Base-by-base conservation (phyloP, 2,797 vertebrate genomes). In the Bradypus variegatus region DNA sequence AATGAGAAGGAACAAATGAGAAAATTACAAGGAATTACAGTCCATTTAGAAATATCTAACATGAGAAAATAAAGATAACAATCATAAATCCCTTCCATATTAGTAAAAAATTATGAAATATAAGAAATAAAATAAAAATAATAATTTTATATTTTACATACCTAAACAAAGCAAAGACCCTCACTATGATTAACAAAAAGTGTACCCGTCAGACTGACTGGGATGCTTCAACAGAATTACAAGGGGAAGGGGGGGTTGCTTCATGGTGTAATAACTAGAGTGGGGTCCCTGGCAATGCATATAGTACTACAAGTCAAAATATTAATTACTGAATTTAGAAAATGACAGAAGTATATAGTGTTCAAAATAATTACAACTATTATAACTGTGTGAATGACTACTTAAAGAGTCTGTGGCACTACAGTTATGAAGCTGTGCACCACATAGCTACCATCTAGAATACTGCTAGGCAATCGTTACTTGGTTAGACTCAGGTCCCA, bases 71-170 rank as follows among this genome's bases (percentile, higher is more conserved):
- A 69, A 92, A 82, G 36, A 45, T 19, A 75, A 70, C 21, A 69
- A 72, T 69, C 19, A 93, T 25, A 92, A 4, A 89, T 25, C 75
- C 2, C 29, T 86, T 91, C n/a, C 60, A 48, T 8, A 77, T 75
- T 38, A 93, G 77, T 19, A 86, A 36, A 76, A 80, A 92, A 69
- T 83, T 62, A 1, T 21, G 5, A 79, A 8, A 4, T 88, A 72
- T 6, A 89, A 31, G 38, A 91, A 87, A 82, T 79, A 82, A 91
- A 91, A 45, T 90, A 31, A 92, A 83, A 95, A 83, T 91, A 65
- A 75, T 55, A 86, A 53, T 86, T 65, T 38, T 62, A 31, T 69
- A 88, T 84, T 81, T 88, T 86, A 83, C 2, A 81, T 73, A 81
- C 18, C 76, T n/a, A 78, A 15, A 77, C 19, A 70, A 79, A 94